Evolutionary conservation across 2,888 invertebrate species (phyloP).

Genomic region (Hipparchia sbordonii): DNA sequence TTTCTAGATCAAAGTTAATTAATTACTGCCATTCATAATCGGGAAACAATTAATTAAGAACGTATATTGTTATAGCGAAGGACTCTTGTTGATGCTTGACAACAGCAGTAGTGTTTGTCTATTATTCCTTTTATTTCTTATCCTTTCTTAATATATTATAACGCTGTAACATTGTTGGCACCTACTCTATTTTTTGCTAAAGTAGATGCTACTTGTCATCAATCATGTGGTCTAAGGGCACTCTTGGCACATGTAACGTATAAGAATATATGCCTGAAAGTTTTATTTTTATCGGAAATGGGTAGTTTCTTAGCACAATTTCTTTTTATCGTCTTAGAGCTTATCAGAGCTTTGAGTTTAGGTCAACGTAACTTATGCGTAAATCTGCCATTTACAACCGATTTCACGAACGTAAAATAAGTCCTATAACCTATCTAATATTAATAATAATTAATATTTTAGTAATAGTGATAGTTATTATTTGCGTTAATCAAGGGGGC

Average conservation of each 20-base stretch:
- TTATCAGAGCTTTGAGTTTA: background rate
- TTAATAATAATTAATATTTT: too few species aligned
- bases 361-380: background rate
- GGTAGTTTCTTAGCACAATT: background rate
- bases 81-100: background rate
- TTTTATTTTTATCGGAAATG: conserved; percentile 11
- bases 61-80: too few species aligned
- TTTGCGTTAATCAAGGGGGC: too few species aligned
- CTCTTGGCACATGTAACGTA: conserved; percentile 15
- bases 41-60: too few species aligned
- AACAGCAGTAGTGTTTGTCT: background rate
- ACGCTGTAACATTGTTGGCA: background rate
- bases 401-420: too few species aligned
- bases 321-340: background rate
- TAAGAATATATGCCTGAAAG: conserved; percentile 1
- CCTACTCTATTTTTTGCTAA: background rate
- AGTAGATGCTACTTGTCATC: conserved; percentile 7
- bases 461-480: too few species aligned
- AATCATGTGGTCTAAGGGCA: conserved; percentile 8
- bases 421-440: too few species aligned
- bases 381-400: too few species aligned
- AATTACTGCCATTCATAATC: too few species aligned
- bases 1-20: too few species aligned
- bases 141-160: background rate
- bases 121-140: background rate